Evolutionary conservation across 2,797 vertebrate genomes (phyloP).

Genomic region (Acridotheres tristis): DNA sequence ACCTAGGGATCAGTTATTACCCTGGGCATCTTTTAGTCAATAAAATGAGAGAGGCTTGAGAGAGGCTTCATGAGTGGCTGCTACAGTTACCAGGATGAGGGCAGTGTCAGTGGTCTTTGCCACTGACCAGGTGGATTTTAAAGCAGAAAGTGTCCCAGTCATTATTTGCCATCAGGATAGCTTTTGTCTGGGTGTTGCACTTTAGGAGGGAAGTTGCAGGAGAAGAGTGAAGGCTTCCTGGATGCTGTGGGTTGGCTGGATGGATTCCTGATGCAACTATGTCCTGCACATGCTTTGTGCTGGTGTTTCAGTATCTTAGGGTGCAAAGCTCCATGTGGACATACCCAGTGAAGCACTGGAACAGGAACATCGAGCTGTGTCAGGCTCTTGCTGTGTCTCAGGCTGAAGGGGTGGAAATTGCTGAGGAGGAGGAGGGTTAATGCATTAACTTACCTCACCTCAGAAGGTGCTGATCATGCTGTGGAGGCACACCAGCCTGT

Average conservation of each 20-base stretch:
- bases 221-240: not conserved
- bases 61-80: not conserved
- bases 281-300: not conserved
- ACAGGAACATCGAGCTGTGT: not conserved
- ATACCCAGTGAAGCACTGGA: not conserved
- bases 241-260: not conserved
- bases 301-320: not conserved
- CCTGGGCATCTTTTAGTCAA: not conserved
- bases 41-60: conserved; percentile 9
- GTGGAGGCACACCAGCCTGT: not conserved
- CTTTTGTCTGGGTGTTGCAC: not conserved
- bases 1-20: not conserved
- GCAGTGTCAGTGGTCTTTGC: not conserved
- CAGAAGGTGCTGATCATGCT: not conserved
- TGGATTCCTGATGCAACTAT: not conserved
- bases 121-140: not conserved
- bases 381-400: not conserved
- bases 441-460: not conserved
- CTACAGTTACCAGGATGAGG: not conserved
- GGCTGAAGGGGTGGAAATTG: not conserved
- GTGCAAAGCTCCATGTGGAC: not conserved
- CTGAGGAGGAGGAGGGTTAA: not conserved
- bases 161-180: not conserved
- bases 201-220: not conserved
- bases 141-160: not conserved